Evolutionary conservation across 2,888 invertebrate genomes (phyloP).

Genomic region (Liopterus haemorrhoidalis): DNA sequence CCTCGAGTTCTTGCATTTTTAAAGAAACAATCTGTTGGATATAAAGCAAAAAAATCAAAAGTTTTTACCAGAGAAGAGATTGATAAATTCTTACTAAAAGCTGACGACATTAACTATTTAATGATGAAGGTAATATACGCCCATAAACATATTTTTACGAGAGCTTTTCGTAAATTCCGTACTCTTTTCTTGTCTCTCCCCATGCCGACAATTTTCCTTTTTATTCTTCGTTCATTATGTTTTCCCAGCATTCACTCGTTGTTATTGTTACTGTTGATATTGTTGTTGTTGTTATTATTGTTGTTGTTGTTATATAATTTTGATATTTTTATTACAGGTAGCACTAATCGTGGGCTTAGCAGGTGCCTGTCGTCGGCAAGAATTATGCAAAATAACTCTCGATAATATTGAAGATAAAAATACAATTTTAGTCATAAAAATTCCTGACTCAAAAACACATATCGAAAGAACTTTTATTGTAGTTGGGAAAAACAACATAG

Average conservation of each 20-base stretch:
- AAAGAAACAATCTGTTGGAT: conserved; percentile 3
- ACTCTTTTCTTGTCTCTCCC: too few relatives aligned
- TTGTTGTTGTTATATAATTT: too few relatives aligned
- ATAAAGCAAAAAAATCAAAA: neutral
- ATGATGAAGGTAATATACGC: conserved; percentile 9
- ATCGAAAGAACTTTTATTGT: conserved; percentile 1
- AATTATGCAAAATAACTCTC: conserved; percentile 9
- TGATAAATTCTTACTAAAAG: conserved; percentile 5
- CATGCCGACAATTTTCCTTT: too few relatives aligned
- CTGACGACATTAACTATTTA: conserved; percentile 2
- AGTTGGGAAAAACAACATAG: neutral
- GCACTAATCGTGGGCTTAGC: conserved; percentile 1
- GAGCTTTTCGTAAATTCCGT: too few relatives aligned
- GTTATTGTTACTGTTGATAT: too few relatives aligned
- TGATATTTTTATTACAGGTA: too few relatives aligned
- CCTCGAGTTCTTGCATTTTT: conserved; percentile 4
- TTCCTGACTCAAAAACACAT: conserved; percentile 7
- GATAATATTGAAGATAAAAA: conserved; percentile 5
- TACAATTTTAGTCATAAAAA: conserved; percentile 1
- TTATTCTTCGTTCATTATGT: too few relatives aligned
- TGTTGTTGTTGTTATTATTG: too few relatives aligned
- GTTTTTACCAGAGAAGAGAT: neutral
- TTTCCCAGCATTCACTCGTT: too few relatives aligned
- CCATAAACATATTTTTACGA: too few relatives aligned
- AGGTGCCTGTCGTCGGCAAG: conserved; percentile 2